Conservation (phyloP, 1,140 invertebrate genomes). For the Tenebrio molitor region DNA sequence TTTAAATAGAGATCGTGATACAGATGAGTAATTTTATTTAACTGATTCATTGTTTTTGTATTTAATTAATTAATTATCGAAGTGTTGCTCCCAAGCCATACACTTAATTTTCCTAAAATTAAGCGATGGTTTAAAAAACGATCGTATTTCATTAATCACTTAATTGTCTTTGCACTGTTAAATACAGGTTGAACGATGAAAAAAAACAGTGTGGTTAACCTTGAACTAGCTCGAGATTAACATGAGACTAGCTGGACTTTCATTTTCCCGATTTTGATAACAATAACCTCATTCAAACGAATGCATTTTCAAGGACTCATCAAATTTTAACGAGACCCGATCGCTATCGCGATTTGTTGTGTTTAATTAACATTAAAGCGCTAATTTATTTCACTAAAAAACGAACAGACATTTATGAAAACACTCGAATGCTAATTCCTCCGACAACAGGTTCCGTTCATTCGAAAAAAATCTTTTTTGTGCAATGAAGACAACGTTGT, state of each 20-base stretch:
- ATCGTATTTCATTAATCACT: constrained; percentile 15
- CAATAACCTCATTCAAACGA: constrained; percentile 29
- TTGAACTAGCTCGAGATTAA: constrained; percentile 26
- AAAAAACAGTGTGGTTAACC: constrained; percentile 30
- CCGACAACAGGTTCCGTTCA: no score
- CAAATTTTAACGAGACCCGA: background rate
- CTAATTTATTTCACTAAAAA: constrained; percentile 5
- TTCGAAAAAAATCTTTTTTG: no score
- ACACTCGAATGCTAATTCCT: no score
- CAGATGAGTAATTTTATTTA: no score
- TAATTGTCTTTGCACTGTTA: constrained; percentile 25
- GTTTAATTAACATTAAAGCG: constrained; percentile 7
- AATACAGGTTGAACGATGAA: constrained; percentile 8
- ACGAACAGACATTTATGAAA: background rate
- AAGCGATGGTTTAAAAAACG: constrained; percentile 4
- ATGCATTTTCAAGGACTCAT: constrained; percentile 19
- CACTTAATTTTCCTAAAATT: background rate
- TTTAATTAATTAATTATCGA: no score
- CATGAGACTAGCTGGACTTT: constrained; percentile 23
- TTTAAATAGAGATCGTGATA: no score
- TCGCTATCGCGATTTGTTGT: background rate
- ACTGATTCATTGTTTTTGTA: no score
- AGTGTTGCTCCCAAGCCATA: no score
- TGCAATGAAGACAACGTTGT: no score
- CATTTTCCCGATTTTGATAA: constrained; percentile 29